Evolutionary conservation across 2,797 vertebrate species (phyloP), one percentile per base, ranked within the genome.

Genomic region (Brotula barbata): DNA sequence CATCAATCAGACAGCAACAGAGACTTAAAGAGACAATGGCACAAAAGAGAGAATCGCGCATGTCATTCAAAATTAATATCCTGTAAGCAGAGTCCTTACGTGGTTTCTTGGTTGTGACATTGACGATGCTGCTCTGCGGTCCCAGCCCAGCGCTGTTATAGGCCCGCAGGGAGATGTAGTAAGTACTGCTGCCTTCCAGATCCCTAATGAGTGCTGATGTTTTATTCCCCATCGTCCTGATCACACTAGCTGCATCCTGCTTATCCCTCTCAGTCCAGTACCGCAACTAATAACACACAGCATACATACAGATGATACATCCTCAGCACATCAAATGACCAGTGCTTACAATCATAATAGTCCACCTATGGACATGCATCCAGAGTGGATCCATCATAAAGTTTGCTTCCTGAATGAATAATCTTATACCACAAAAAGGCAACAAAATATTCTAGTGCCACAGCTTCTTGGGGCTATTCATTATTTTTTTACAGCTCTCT

Each of bases 61-160:
- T 10, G 14, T 42, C 22, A 33, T 16, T 52, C 5, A 40, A 9
- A 20, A 34, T 7, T 22, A 10, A 43, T 16, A 36, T 20, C 40
- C 25, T 56, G 22, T 43, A 39, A 58, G 39, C 15, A 47, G 28
- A 25, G 22, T 62, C 89, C 95, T 94, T 88, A 97, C 95, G 96
- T 22, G 96, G 95, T 75, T 96, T 97, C 71, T 91, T 94, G 75
- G 95, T 97, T 9, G 95, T 97, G 86, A 95, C 93, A 9, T 97
- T 97, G 86, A 96, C 93, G 0, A 85, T 71, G 5, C 78, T 78
- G 22, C 94, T 95, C 80, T 92, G 89, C 6, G 95, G 95, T 31
- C 96, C 96, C 4, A 93, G 91, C 52, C 96, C 96, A 0, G 95
- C 95, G 0, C 93, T 95, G 88, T 97, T 98, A 79, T 95, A 97